Conservation (phyloP, 1,140 invertebrate genomes). For the Drosophila suzukii region DNA sequence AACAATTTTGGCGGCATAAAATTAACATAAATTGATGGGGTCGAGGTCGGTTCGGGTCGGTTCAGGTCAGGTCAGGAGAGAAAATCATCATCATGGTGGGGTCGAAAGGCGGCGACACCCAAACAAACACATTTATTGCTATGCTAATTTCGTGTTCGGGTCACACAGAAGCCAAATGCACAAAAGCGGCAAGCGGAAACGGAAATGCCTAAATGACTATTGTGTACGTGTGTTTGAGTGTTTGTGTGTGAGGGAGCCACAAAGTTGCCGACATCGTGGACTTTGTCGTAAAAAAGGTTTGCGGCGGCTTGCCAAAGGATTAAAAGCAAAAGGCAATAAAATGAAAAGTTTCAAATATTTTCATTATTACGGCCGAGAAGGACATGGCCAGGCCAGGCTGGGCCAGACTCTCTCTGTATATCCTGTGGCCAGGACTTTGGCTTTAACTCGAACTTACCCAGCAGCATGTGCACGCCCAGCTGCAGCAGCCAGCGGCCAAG, state of each 20-base stretch:
- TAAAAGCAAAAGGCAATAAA: constrained; percentile 83
- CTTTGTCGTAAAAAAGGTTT: constrained; percentile 72
- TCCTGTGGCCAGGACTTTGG: constrained; percentile 24
- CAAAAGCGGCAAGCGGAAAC: constrained; percentile 75
- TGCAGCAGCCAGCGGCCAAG: constrained; percentile 66
- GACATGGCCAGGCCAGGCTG: too few species aligned
- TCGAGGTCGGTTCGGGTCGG: constrained; percentile 45
- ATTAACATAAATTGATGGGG: constrained; percentile 79
- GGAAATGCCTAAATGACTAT: constrained; percentile 82
- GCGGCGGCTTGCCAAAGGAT: constrained; percentile 68
- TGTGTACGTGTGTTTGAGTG: constrained; percentile 34
- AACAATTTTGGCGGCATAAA: constrained; percentile 69
- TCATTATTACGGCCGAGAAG: constrained; percentile 59
- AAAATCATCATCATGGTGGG: neutral
- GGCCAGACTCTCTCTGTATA: neutral
- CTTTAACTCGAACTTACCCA: constrained; percentile 74
- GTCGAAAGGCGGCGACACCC: constrained; percentile 50
- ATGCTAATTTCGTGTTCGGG: constrained; percentile 72
- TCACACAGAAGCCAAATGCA: constrained; percentile 66
- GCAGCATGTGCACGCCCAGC: constrained; percentile 66
- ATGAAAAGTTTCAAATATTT: constrained; percentile 81
- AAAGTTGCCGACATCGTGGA: constrained; percentile 74
- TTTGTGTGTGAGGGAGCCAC: constrained; percentile 41
- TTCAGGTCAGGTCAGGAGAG: constrained; percentile 25
- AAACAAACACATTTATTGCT: constrained; percentile 72